Evolutionary conservation across 2,113 vertebrate species (phyloP).

Genomic region (Oenanthe oenanthe): DNA sequence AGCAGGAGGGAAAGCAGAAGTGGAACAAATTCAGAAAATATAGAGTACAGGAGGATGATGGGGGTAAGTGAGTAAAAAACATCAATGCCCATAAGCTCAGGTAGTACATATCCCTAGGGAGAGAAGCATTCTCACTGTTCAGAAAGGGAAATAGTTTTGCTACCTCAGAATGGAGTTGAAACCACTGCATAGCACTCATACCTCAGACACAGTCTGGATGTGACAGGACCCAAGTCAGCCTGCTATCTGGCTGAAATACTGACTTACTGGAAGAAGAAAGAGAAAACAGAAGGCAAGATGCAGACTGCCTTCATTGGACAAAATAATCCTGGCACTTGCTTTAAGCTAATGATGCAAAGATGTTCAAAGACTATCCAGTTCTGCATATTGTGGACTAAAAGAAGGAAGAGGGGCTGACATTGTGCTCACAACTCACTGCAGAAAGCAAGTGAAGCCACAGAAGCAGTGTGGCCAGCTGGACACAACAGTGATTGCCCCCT

Average conservation of each 20-base stretch:
- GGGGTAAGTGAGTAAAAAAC: neutral
- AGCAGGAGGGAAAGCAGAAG: neutral
- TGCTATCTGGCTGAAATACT: neutral
- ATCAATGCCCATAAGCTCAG: neutral
- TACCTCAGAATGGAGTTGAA: neutral
- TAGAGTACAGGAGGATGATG: rapidly evolving
- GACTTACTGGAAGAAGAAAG: neutral
- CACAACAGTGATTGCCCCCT: neutral
- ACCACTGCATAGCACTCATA: neutral
- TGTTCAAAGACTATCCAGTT: neutral
- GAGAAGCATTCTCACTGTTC: neutral
- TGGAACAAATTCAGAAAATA: neutral
- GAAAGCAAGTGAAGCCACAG: neutral
- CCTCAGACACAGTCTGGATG: neutral
- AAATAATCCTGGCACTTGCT: neutral
- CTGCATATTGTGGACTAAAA: neutral
- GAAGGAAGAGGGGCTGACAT: neutral
- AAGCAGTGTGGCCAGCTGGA: neutral
- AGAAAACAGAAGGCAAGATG: neutral
- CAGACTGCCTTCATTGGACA: neutral
- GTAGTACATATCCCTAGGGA: neutral
- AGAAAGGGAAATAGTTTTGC: neutral
- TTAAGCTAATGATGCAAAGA: neutral
- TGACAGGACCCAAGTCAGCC: neutral
- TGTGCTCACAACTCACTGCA: neutral